phyloP scores from a whole-genome alignment of 2,113 vertebrate genomes.

The Dromiciops gliroides region DNA sequence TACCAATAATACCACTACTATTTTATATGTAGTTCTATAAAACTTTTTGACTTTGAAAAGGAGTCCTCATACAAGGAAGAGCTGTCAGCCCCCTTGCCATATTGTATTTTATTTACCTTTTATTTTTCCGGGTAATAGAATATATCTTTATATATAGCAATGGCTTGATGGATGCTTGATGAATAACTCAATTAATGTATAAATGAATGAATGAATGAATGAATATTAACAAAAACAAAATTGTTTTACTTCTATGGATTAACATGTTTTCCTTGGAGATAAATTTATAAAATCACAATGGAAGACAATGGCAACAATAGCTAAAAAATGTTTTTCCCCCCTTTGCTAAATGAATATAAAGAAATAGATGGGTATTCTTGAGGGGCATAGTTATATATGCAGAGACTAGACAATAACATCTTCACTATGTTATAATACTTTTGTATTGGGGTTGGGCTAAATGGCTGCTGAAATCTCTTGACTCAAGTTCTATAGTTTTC shows the following conservation, averaged over 20 bases:
- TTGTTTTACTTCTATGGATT: neutral
- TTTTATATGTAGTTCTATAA: neutral
- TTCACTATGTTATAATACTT: neutral
- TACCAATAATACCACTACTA: neutral
- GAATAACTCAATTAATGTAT: neutral
- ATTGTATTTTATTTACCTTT: neutral
- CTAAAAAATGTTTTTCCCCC: too few relatives aligned
- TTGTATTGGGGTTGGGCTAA: neutral
- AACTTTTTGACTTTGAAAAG: neutral
- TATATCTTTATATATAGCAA: neutral
- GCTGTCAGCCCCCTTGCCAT: neutral
- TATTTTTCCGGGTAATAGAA: neutral
- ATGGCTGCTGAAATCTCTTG: neutral
- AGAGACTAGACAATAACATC: too few relatives aligned
- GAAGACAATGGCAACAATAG: neutral
- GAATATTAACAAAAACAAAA: neutral
- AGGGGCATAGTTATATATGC: too few relatives aligned
- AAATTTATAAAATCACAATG: neutral
- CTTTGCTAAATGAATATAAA: neutral
- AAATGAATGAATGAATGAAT: neutral
- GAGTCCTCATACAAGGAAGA: neutral
- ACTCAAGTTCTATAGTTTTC: neutral
- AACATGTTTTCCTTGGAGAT: neutral
- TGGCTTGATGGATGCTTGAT: neutral
- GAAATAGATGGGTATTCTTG: neutral